Base-by-base conservation (phyloP, 2,113 vertebrate species). In the Python bivittatus region DNA sequence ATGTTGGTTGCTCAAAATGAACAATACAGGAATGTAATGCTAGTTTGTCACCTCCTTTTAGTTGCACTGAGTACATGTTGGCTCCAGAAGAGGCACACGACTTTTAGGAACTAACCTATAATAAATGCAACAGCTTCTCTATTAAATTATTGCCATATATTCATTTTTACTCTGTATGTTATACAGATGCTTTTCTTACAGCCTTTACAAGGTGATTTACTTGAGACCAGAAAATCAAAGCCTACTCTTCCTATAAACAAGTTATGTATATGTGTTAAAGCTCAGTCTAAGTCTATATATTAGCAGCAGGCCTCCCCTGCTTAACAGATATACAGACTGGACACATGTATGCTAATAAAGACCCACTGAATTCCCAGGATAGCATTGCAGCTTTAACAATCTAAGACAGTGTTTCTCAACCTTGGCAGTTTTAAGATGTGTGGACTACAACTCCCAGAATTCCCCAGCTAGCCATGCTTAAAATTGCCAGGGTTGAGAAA, bases 171-270 rank as follows among this genome's bases (percentile, higher is more conserved):
- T 17, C 86, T 57, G 7, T 25, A 57, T 79, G 61, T 29, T 72
- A 92, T 57, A 44, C 64, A 91, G 42, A 79, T 72, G 33, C 85
- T 79, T 27, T 25, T 68, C 56, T 23, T 88, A 25, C 52, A 54
- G 33, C 79, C 53, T 42, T 44, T 86, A 88, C 64, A 44, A 53
- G 22, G 27, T 88, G 58, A 94, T 93, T 7, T 7, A 53, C 8
- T 6, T 88, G 88, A 22, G 25, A 93, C 64, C 22, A 23, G 48
- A 90, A 90, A 90, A 89, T 68, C 60, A 68, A 79, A 90, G 61
- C 64, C n/a, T 38, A 25, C 33, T 10, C 29, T 54, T 11, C 64
- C 88, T 64, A 89, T 53, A 90, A 79, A 90, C 29, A 20, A 13
- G 23, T 72, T 72, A 10, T 72, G 17, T 54, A 33, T 17, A 4